Conservation (phyloP, 2,888 invertebrate genomes). For the Eilema depressum region DNA sequence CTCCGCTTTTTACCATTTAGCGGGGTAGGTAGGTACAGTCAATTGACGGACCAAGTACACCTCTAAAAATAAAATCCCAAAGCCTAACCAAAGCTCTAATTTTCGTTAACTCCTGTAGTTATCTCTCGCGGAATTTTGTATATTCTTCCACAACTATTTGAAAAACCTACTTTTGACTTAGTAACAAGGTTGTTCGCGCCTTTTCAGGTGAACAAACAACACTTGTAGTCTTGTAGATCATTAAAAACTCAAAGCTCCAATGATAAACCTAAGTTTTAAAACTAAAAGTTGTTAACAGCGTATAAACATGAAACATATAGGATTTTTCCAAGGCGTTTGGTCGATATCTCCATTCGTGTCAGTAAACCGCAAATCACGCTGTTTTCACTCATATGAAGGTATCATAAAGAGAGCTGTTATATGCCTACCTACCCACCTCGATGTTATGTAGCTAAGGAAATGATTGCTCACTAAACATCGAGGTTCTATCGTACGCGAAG, state of each 20-base stretch:
- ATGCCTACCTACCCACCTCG: background rate
- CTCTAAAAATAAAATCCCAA: no score
- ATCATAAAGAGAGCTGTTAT: conserved; percentile 13
- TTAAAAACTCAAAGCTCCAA: conserved; percentile 18
- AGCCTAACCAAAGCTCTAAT: background rate
- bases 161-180: background rate
- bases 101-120: background rate
- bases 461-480: background rate
- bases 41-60: no score
- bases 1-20: no score
- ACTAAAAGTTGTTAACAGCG: conserved; percentile 24
- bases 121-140: background rate
- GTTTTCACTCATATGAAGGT: conserved; percentile 39
- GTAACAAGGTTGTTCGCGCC: background rate
- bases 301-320: conserved; percentile 7
- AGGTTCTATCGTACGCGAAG: background rate
- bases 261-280: conserved; percentile 30
- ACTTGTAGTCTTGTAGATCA: background rate
- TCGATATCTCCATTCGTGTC: conserved; percentile 74
- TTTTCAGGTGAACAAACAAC: background rate
- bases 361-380: conserved; percentile 55
- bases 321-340: conserved; percentile 66
- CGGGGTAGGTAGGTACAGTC: no score
- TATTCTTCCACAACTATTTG: conserved; percentile 3
- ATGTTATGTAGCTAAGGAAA: background rate